Evolutionary conservation across 2,797 vertebrate genomes (phyloP), one percentile per base, ranked within the genome.

Genomic region (Hapalemur alaotrensis): DNA sequence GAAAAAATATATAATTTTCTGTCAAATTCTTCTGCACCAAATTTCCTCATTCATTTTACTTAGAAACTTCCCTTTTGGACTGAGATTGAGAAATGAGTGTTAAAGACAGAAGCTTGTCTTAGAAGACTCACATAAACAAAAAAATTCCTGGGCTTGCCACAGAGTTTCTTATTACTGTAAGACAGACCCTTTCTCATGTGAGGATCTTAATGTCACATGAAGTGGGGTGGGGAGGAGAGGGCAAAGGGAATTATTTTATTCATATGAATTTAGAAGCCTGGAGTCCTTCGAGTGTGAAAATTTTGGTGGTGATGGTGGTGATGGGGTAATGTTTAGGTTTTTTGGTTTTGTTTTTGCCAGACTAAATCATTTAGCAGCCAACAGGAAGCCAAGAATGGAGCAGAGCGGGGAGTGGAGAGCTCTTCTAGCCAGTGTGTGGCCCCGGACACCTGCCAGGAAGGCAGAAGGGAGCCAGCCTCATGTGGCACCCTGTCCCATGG

Each of bases 41-140:
- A 94, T 79, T 61, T 92, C 46, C 35, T 93, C n/a, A 43, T 61
- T 84, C 5, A 17, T 90, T 93, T 95, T 93, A 54, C 43, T 70
- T 59, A 75, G 38, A 94, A 48, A 93, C 20, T 87, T 89, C 92
- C 35, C 4, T 85, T 95, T 86, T 28, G 50, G 32, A 83, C 17
- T 59, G 48, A 69, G 15, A 12, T 83, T 18, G 4, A 81, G 48
- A 72, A 70, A 72, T 48, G 23, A 8, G 2, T 46, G 69, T 81
- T 79, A 88, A 92, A 84, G 23, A 83, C 23, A n/a, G 57, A 18
- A 52, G 28, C 32, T 96, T 88, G 23, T 67, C 73, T 79, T 89
- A 41, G 35, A 86, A 90, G 46, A 7, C 15, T 1, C 32, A 25
- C 23, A 15, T 35, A 63, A 83, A 79, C n/a, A 41, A 87, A 73